These are phyloP conservation scores for Trichopoda pennipes DNA, from an alignment of 2,888 invertebrate genomes.

Conservation along the genomic window DNA sequence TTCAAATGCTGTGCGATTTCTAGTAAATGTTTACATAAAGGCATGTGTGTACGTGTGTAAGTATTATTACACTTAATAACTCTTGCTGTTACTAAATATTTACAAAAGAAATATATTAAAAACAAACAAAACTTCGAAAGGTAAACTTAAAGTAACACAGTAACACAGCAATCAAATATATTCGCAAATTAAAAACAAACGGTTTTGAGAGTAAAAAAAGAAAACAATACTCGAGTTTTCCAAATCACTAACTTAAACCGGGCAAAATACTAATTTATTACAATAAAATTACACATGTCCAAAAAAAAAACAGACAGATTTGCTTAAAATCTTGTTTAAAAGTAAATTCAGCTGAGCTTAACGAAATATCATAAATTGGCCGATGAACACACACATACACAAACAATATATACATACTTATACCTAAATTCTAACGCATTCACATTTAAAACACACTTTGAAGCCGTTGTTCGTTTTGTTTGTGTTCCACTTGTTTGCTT, in stretches of 20 bases:
- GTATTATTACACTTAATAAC: neutral
- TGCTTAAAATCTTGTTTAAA: conserved; percentile 26
- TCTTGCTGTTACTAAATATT: neutral
- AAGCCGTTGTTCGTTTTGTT: conserved; percentile 24
- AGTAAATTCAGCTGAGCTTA: conserved; percentile 49
- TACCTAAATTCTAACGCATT: neutral
- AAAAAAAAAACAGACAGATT: conserved; percentile 23
- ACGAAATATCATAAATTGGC: conserved; percentile 17
- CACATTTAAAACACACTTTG: conserved; percentile 17
- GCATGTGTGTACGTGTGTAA: neutral
- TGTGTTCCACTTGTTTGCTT: conserved; percentile 49
- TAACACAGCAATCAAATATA: conserved; percentile 4
- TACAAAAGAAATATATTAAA: neutral
- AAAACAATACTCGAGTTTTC: conserved; percentile 55
- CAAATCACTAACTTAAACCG: conserved; percentile 46
- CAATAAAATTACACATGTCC: conserved; percentile 9
- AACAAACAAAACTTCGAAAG: neutral
- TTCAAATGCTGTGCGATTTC: neutral
- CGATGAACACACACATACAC: conserved; percentile 2
- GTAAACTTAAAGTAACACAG: neutral
- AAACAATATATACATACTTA: no score
- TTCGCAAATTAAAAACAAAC: neutral
- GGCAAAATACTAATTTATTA: conserved; percentile 21
- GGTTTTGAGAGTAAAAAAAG: neutral
- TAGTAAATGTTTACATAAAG: no score